Evolutionary conservation across 1,140 invertebrate genomes (phyloP).

Genomic region (Drosophila santomea): DNA sequence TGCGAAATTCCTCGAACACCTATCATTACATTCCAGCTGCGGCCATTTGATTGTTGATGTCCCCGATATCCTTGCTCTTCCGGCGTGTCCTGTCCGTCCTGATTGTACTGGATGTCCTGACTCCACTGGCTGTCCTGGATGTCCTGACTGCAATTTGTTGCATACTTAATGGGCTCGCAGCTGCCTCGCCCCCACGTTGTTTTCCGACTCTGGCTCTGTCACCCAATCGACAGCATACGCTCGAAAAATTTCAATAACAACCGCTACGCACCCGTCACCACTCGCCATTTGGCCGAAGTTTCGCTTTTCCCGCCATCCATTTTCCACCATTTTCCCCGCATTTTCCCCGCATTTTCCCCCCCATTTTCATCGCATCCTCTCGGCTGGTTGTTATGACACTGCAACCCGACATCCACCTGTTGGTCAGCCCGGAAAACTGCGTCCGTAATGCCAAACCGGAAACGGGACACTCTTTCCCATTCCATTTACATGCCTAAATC

Average conservation of each 20-base stretch:
- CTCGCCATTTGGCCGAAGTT: conserved; percentile 34
- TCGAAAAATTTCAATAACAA: conserved; percentile 75
- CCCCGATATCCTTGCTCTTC: neutral
- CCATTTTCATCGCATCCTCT: neutral
- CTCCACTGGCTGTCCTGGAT: conserved; percentile 5
- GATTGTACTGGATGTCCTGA: neutral
- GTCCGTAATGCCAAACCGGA: neutral
- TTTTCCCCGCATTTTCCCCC: too few relatives aligned
- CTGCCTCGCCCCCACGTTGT: neutral
- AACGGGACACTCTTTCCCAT: neutral
- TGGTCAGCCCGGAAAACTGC: conserved; percentile 8
- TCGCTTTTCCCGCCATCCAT: conserved; percentile 1
- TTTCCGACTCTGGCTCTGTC: conserved; percentile 32
- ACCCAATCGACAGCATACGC: conserved; percentile 62
- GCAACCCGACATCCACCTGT: conserved; percentile 48
- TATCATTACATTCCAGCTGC: conserved; percentile 28
- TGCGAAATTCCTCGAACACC: conserved; percentile 23
- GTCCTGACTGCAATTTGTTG: conserved; percentile 57
- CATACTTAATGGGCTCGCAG: conserved; percentile 54
- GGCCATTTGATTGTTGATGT: conserved; percentile 33
- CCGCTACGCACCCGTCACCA: conserved; percentile 27
- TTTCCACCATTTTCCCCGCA: neutral
- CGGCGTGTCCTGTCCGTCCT: neutral
- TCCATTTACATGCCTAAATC: neutral
- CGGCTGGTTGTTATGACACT: conserved; percentile 41